A percentile compares a stretch with the other conserved stretches of the same genome.
Evolutionary conservation across 2,888 invertebrate species (phyloP).

Genomic region (Oscheius myriophilus): DNA sequence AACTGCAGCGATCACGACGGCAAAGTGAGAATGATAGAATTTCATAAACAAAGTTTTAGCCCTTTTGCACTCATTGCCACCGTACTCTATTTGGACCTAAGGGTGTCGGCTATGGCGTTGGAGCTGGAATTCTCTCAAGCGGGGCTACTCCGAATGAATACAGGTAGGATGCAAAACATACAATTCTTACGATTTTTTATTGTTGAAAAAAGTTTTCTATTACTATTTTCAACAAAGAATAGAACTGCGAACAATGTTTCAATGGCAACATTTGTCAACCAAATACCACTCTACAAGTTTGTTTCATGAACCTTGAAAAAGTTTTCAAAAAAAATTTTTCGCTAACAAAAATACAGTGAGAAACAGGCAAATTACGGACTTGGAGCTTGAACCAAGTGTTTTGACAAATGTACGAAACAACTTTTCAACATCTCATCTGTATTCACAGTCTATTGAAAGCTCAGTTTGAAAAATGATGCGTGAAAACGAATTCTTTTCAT

Average conservation of each 20-base stretch:
- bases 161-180: no score
- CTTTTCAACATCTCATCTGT: background rate
- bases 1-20: slow-evolving; percentile 73
- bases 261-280: slow-evolving; percentile 73
- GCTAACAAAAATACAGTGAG: background rate
- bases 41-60: slow-evolving; percentile 22
- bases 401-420: slow-evolving; percentile 59
- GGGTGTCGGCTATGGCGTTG: slow-evolving; percentile 73
- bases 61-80: slow-evolving; percentile 73
- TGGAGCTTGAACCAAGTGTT: slow-evolving; percentile 32
- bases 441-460: no score
- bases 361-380: slow-evolving; percentile 25
- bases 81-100: slow-evolving; percentile 72
- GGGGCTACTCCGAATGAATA: slow-evolving; percentile 69
- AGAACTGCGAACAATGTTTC: slow-evolving; percentile 72
- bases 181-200: no score
- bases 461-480: no score
- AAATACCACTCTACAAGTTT: no score
- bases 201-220: slow-evolving; percentile 22
- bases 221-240: no score
- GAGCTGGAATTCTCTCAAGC: slow-evolving; percentile 73
- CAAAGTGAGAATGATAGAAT: slow-evolving; percentile 68
- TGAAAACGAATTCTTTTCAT: no score
- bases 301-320: no score
- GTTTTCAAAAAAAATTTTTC: slow-evolving; percentile 73